These are phyloP conservation scores for Tryphoninae sp. DNA, from an alignment of 2,888 invertebrate species.

Conservation along the genomic window DNA sequence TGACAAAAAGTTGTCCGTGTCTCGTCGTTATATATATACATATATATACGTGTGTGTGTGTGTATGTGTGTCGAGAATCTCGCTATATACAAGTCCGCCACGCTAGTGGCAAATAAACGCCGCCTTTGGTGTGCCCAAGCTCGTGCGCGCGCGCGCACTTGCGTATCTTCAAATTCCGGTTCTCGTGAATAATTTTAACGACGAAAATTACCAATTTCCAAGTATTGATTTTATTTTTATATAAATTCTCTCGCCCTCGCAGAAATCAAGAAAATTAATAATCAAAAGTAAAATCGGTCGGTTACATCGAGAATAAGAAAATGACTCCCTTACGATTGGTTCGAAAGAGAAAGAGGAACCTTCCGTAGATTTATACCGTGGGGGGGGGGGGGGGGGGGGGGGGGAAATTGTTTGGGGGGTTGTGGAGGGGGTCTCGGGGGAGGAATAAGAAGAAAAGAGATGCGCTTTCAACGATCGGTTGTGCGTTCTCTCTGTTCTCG, in stretches of 20 bases:
- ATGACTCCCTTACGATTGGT: neutral
- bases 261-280: neutral
- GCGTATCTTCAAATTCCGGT: neutral
- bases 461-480: constrained; percentile 8
- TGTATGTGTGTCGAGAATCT: constrained; percentile 15
- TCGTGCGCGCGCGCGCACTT: neutral
- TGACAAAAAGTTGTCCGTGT: constrained; percentile 53
- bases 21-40: constrained; percentile 7
- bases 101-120: constrained; percentile 13
- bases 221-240: constrained; percentile 22
- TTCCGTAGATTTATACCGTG: neutral
- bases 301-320: neutral
- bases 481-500: constrained; percentile 8
- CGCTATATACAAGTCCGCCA: neutral
- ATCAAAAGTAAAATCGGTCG: neutral
- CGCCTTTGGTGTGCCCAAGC: constrained; percentile 9
- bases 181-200: constrained; percentile 22
- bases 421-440: no score
- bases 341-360: neutral
- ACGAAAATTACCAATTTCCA: neutral
- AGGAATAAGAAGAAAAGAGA: constrained; percentile 23
- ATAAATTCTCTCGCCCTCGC: neutral
- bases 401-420: no score
- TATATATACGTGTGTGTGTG: neutral
- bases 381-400: neutral